Evolutionary conservation across 2,888 invertebrate species (phyloP).

Genomic region (Ellobium chinense): DNA sequence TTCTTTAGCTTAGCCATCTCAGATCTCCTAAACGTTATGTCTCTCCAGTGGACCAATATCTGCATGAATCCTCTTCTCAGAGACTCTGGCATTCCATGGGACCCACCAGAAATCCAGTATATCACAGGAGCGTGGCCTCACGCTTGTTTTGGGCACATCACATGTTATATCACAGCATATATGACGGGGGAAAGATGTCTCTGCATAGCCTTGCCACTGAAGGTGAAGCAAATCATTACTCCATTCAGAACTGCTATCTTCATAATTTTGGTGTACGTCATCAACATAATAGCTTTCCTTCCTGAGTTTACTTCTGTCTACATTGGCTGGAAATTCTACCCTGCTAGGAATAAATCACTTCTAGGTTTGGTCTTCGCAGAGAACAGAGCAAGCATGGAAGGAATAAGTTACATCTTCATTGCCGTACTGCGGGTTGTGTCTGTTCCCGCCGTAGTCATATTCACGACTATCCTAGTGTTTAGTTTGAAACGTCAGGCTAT

Average conservation of each 20-base stretch:
- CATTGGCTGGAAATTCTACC: not conserved
- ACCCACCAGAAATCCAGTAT: not conserved
- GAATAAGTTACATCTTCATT: not conserved
- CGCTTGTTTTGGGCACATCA: not conserved
- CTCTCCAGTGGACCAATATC: not conserved
- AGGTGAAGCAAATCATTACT: slow-evolving; percentile 11
- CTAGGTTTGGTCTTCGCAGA: not conserved
- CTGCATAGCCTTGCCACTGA: not conserved
- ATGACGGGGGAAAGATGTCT: not conserved
- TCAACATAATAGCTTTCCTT: no score
- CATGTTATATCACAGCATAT: slow-evolving; percentile 8
- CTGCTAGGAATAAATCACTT: not conserved
- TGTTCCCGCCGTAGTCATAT: not conserved
- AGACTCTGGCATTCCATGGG: not conserved
- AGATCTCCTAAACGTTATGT: not conserved
- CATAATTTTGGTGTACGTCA: no score
- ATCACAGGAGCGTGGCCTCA: slow-evolving; percentile 3
- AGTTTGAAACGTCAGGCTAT: not conserved
- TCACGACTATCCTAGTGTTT: not conserved
- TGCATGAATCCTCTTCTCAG: not conserved
- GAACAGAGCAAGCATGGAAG: not conserved
- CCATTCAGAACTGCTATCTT: not conserved
- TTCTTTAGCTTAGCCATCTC: slow-evolving; percentile 1
- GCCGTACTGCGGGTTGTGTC: not conserved
- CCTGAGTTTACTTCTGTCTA: slow-evolving; percentile 6